These are phyloP conservation scores for Rhombomys opimus DNA, from an alignment of 2,113 vertebrate species.

Conservation along the genomic window DNA sequence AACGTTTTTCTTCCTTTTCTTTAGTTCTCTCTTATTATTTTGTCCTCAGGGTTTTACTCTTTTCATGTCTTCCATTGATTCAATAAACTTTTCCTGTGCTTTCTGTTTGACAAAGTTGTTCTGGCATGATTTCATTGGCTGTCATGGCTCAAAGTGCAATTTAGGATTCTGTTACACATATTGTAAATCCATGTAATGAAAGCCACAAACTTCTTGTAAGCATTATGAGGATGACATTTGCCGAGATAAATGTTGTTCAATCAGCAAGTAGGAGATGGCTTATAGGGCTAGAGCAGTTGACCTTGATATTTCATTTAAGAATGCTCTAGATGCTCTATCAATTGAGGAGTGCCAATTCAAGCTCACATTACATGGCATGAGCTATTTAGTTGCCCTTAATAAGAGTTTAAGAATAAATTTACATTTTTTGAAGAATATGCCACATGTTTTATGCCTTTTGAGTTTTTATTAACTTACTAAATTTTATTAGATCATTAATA, in stretches of 20 bases:
- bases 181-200: constrained; percentile 75
- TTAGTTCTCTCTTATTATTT: background rate
- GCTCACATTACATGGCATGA: background rate
- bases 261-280: background rate
- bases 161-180: constrained; percentile 64
- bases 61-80: constrained; percentile 8
- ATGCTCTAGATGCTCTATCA: background rate
- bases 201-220: constrained; percentile 62
- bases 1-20: rapidly evolving
- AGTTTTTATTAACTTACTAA: background rate
- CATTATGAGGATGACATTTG: constrained; percentile 66
- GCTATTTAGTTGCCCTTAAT: background rate
- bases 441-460: background rate
- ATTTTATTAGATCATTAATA: background rate
- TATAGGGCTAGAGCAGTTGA: background rate
- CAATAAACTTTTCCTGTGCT: background rate
- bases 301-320: constrained; percentile 51
- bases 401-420: background rate
- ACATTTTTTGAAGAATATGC: background rate
- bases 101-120: constrained; percentile 56
- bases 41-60: background rate
- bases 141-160: constrained; percentile 51
- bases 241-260: constrained; percentile 60
- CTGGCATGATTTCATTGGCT: constrained; percentile 37
- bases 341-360: background rate